Evolutionary conservation across 2,797 vertebrate species (phyloP), one percentile per base, ranked within the genome.

Genomic region (Neosilurus hyrtlii): DNA sequence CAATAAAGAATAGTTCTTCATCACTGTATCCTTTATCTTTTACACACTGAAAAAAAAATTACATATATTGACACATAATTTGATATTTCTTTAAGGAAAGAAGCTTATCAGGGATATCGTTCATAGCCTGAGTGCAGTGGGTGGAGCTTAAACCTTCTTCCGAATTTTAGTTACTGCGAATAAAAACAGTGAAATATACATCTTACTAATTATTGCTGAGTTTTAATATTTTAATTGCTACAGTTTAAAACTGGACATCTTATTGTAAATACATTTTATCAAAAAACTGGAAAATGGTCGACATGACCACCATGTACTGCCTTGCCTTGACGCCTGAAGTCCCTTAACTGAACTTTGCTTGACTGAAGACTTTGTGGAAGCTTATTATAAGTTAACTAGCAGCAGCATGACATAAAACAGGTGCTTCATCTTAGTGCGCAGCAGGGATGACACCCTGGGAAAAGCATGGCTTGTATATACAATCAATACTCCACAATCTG

Each of bases 401-500:
- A 63, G 82, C 30, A 20, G 67, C 63, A 15, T 59, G 68, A 62
- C 35, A 49, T 79, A 71, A 62, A 74, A 71, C 59, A 83, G 74
- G 83, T 84, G 56, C 75, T 72, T 81, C 63, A 77, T 73, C 73
- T 57, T 12, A 57, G 72, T 59, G 9, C 35, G n/a, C 80, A 84
- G 57, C 77, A 43, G 76, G 52, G 57, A 70, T 82, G 86, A 85
- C 73, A 83, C 84, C 83, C 37, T 24, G 80, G 76, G 22, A 30
- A 80, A 83, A 79, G 71, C 65, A 62, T 12, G 7, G 49, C 71
- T 75, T 63, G 80, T 78, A 86, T 78, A 86, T 86, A 68, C 49
- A 43, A 81, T 83, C 83, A 81, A 86, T 84, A 82, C 80, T 37
- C 65, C 30, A 54, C n/a, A 59, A 85, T 82, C 72, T 30, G 4